These are phyloP conservation scores for Belonocnema kinseyi DNA, from an alignment of 1,140 invertebrate genomes.

Conservation along the genomic window DNA sequence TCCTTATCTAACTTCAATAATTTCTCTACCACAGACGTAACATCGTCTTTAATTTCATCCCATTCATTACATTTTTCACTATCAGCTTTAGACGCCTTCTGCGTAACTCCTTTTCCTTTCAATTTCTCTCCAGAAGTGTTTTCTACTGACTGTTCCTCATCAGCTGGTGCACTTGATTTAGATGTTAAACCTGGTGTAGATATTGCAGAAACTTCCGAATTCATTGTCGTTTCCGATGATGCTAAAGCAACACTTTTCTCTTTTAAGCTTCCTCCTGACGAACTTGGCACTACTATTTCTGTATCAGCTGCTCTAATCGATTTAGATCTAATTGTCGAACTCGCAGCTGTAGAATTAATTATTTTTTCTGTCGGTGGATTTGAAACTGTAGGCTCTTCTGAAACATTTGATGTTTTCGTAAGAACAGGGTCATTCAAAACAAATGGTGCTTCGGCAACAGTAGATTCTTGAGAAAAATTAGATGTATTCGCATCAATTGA, in stretches of 20 bases:
- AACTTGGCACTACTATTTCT: too few species aligned
- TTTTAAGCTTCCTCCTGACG: too few species aligned
- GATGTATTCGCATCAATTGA: background rate
- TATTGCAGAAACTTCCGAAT: too few species aligned
- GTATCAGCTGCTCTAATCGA: too few species aligned
- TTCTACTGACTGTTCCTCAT: too few species aligned
- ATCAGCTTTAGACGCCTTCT: background rate
- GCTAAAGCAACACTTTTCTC: too few species aligned
- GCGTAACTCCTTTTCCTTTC: background rate
- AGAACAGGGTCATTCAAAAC: background rate
- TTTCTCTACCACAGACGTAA: slow-evolving; percentile 52
- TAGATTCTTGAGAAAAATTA: background rate
- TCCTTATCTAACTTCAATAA: slow-evolving; percentile 43
- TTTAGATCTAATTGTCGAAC: too few species aligned
- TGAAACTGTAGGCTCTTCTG: background rate
- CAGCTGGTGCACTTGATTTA: too few species aligned
- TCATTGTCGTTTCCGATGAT: too few species aligned
- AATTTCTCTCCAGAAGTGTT: too few species aligned
- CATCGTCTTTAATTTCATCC: slow-evolving; percentile 52
- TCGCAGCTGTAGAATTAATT: too few species aligned
- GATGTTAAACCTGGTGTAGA: too few species aligned
- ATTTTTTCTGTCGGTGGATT: background rate
- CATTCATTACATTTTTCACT: slow-evolving; percentile 31
- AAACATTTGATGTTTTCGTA: background rate
- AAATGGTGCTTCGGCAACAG: background rate